phyloP scores from a whole-genome alignment of 1,140 invertebrate genomes.

The Drosophila erecta region DNA sequence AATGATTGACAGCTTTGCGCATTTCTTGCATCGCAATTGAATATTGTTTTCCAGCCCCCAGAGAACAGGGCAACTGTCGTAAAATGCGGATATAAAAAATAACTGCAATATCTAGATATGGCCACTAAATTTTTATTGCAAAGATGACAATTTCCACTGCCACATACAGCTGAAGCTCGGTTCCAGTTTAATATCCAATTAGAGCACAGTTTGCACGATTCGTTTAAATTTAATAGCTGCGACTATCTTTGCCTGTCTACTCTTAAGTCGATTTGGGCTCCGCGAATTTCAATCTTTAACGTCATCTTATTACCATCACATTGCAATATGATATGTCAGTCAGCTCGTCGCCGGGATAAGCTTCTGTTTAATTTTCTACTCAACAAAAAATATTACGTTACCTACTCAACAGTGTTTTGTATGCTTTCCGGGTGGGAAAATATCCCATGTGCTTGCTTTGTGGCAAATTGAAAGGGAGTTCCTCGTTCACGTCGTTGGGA shows the following conservation, averaged over 20 bases:
- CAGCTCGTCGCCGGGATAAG: slow-evolving; percentile 21
- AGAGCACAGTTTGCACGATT: slow-evolving; percentile 14
- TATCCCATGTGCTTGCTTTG: slow-evolving; percentile 14
- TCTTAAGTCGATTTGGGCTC: slow-evolving; percentile 25
- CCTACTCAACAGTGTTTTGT: slow-evolving; percentile 4
- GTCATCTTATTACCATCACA: slow-evolving; percentile 15
- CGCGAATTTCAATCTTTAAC: slow-evolving; percentile 14
- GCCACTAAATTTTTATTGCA: slow-evolving; percentile 31
- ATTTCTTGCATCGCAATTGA: slow-evolving; percentile 40
- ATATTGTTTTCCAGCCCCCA: slow-evolving; percentile 24
- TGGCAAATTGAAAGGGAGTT: slow-evolving; percentile 5
- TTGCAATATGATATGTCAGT: slow-evolving; percentile 24
- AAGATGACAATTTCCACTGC: slow-evolving; percentile 9
- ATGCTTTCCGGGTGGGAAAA: slow-evolving; percentile 11
- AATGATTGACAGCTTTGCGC: slow-evolving; percentile 51
- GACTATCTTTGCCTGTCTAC: slow-evolving; percentile 5
- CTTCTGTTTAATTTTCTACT: slow-evolving; percentile 35
- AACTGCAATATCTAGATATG: slow-evolving; percentile 26
- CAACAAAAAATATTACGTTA: slow-evolving; percentile 23
- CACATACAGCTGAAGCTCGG: slow-evolving; percentile 11
- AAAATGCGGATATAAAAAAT: slow-evolving; percentile 38
- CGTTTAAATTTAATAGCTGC: slow-evolving; percentile 22
- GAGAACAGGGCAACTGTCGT: slow-evolving; percentile 9
- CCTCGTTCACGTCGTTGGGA: slow-evolving; percentile 9
- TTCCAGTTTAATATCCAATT: slow-evolving; percentile 33